These are phyloP conservation scores for Amphipoea lucens DNA, from an alignment of 2,888 invertebrate species.

Conservation along the genomic window DNA sequence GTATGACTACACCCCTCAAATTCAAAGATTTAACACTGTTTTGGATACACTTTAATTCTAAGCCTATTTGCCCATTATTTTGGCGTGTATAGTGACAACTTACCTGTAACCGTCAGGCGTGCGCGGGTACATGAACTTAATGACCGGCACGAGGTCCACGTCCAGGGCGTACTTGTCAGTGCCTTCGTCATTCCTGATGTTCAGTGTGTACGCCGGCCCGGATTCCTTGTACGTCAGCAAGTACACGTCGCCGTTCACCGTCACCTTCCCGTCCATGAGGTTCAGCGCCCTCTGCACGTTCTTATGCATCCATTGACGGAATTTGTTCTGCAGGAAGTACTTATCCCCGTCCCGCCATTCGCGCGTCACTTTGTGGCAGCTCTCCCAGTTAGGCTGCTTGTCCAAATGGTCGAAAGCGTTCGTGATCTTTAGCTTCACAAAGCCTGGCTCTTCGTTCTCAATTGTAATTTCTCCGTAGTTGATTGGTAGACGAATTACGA, in stretches of 20 bases:
- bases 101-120: slow-evolving; percentile 84
- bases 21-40: not conserved
- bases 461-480: slow-evolving; percentile 82
- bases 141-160: slow-evolving; percentile 90
- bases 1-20: not conserved
- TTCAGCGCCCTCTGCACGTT: slow-evolving; percentile 85
- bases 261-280: slow-evolving; percentile 75
- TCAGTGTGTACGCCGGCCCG: slow-evolving; percentile 90
- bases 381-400: slow-evolving; percentile 82
- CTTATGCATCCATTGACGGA: slow-evolving; percentile 89
- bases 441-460: slow-evolving; percentile 85
- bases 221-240: slow-evolving; percentile 80
- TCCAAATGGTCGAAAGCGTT: slow-evolving; percentile 81
- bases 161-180: slow-evolving; percentile 78
- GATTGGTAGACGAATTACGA: slow-evolving; percentile 89
- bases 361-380: slow-evolving; percentile 80
- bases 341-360: slow-evolving; percentile 86
- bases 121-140: slow-evolving; percentile 83
- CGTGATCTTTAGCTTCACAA: slow-evolving; percentile 82
- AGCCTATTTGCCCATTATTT: no score
- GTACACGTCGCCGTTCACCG: slow-evolving; percentile 76
- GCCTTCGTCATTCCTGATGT: slow-evolving; percentile 75
- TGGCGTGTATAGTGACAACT: slow-evolving; percentile 17
- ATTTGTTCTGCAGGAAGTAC: slow-evolving; percentile 86
- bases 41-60: not conserved